These are phyloP conservation scores for Sarcophaga subvicina DNA, from an alignment of 2,888 invertebrate genomes.

Conservation along the genomic window DNA sequence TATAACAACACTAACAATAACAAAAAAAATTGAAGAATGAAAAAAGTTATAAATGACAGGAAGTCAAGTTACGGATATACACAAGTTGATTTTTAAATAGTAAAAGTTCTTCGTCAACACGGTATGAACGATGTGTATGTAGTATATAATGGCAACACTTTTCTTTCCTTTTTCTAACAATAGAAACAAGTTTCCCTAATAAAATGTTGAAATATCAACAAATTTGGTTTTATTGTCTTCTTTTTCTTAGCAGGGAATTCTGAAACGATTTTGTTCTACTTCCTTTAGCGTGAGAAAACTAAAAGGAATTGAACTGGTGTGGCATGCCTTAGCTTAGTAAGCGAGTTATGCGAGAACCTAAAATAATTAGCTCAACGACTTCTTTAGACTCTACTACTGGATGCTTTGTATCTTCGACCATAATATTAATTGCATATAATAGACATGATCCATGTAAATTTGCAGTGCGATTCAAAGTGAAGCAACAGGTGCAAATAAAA, in stretches of 20 bases:
- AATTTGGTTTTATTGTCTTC: background rate
- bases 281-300: background rate
- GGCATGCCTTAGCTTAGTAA: too few relatives aligned
- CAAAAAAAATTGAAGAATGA: conserved; percentile 1
- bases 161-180: background rate
- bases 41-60: conserved; percentile 60
- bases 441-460: too few relatives aligned
- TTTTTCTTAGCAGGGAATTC: background rate
- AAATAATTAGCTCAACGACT: too few relatives aligned
- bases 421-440: too few relatives aligned
- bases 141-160: background rate
- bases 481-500: too few relatives aligned
- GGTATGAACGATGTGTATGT: too few relatives aligned
- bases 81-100: conserved; percentile 57
- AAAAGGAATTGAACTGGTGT: background rate
- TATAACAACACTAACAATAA: conserved; percentile 24
- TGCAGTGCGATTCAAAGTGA: too few relatives aligned
- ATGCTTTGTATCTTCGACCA: too few relatives aligned
- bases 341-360: too few relatives aligned
- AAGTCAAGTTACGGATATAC: conserved; percentile 69
- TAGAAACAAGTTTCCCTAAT: background rate
- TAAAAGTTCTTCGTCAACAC: conserved; percentile 58
- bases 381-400: too few relatives aligned
- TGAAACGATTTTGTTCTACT: background rate
- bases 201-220: background rate